Base-by-base conservation (phyloP, 2,797 vertebrate species). In the Etheostoma nigrum region DNA sequence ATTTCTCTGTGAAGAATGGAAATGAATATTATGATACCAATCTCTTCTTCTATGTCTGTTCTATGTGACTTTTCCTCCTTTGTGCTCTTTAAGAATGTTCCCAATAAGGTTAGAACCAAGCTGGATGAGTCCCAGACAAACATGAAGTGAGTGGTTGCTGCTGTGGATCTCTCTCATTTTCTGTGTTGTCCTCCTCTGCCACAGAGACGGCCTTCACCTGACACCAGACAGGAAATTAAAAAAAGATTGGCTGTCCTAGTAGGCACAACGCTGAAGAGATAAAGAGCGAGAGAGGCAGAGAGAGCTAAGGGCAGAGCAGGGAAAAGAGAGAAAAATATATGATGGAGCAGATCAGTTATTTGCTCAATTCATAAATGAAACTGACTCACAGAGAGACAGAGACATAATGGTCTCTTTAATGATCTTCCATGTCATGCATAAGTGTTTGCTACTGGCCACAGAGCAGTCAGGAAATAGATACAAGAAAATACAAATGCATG, bases 161-260 rank as follows among this genome's bases (percentile, higher is more conserved):
- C 62, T 44, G 19, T 25, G 40, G 9, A 25, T 25, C 36, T 67
- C 62, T 18, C 48, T 53, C 15, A 40, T 49, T 49, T 53, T 44
- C 59, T 51, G 15, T 60, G 30, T 57, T 82, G 27, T 54, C 54
- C n/a, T 27, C 44, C 30, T 55, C 44, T 62, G 68, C 51, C 40
- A 18, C 36, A 16, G 48, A 65, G 61, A 61, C 6, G 12, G 23
- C 21, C 36, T 40, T 42, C 64, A 72, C 71, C 78, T 81, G 79
- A 81, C 68, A 82, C 47, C 10, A 2, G 64, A 69, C 64, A 79
- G 83, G 83, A 85, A 82, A 82, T 85, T 81, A 82, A 85, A 78
- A 79, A 75, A 30, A 53, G 72, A 79, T 76, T 2, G 27, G 59
- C 68, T 68, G 78, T 63, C 61, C 36, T 33, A 70, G 18, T 30